These are phyloP conservation scores for Argya squamiceps DNA, from an alignment of 2,797 vertebrate genomes.

Conservation along the genomic window DNA sequence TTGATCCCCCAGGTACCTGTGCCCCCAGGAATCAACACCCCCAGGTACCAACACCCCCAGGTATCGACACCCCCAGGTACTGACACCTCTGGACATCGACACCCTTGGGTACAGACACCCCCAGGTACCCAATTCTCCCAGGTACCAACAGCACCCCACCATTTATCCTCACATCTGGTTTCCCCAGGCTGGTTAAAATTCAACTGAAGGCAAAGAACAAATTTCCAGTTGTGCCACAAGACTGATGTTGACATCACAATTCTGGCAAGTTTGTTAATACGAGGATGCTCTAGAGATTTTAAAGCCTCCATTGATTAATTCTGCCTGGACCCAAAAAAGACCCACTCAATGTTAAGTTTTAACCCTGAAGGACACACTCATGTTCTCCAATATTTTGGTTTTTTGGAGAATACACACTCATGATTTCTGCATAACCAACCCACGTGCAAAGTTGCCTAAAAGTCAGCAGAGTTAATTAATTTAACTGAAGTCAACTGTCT, in stretches of 20 bases:
- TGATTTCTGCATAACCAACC: too few species aligned
- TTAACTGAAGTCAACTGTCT: neutral
- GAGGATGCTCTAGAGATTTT: accelerated
- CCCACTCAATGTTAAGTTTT: neutral
- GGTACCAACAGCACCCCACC: neutral
- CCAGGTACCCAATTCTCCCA: neutral
- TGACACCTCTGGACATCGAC: accelerated
- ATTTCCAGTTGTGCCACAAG: neutral
- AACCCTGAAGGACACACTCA: neutral
- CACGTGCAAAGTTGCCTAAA: neutral
- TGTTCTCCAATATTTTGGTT: accelerated
- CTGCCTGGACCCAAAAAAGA: neutral
- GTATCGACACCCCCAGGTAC: too few species aligned
- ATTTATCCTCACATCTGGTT: neutral
- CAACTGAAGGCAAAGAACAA: accelerated
- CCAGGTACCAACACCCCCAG: neutral
- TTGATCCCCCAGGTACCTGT: accelerated
- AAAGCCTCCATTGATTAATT: neutral
- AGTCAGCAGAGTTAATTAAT: neutral
- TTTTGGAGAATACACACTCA: neutral
- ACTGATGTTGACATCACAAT: accelerated
- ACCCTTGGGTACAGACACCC: neutral
- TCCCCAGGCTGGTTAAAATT: neutral
- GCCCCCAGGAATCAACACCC: neutral
- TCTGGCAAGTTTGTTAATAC: neutral